These are phyloP conservation scores for Neria commutata DNA, from an alignment of 2,888 invertebrate species.

Conservation along the genomic window DNA sequence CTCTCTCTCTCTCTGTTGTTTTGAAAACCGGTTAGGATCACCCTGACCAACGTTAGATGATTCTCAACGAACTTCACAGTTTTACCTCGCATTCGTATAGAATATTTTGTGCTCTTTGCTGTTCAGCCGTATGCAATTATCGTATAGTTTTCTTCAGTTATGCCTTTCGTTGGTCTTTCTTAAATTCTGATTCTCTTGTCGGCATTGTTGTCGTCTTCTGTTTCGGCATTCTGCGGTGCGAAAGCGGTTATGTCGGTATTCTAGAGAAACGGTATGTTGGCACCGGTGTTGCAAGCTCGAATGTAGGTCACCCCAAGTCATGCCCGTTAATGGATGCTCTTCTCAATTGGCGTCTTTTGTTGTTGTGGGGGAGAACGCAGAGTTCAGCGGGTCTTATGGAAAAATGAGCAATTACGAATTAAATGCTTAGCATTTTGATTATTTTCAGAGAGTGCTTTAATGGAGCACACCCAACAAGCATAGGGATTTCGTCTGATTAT, in stretches of 20 bases:
- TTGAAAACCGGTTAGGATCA: too few relatives aligned
- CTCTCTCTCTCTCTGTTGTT: too few relatives aligned
- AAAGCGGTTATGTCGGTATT: not conserved
- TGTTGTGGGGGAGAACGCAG: too few relatives aligned
- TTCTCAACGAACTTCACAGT: too few relatives aligned
- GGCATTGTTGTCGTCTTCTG: not conserved
- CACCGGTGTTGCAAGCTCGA: conserved; percentile 26
- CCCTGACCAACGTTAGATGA: too few relatives aligned
- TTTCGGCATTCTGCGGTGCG: not conserved
- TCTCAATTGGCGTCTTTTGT: not conserved
- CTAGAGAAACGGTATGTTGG: not conserved
- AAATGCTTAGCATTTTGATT: too few relatives aligned
- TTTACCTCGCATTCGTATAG: too few relatives aligned
- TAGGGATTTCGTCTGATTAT: too few relatives aligned
- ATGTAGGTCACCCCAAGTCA: conserved; percentile 27
- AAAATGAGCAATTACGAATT: too few relatives aligned
- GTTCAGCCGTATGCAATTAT: conserved; percentile 23
- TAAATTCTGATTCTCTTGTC: not conserved
- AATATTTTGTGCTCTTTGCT: conserved; percentile 17
- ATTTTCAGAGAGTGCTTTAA: too few relatives aligned
- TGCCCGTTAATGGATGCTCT: conserved; percentile 9
- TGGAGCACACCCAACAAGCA: too few relatives aligned
- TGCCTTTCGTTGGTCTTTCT: not conserved
- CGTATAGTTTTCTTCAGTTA: conserved; percentile 8
- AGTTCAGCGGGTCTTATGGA: too few relatives aligned